phyloP scores from a whole-genome alignment of 2,113 vertebrate genomes.

The Tricholaema leucomelas region DNA sequence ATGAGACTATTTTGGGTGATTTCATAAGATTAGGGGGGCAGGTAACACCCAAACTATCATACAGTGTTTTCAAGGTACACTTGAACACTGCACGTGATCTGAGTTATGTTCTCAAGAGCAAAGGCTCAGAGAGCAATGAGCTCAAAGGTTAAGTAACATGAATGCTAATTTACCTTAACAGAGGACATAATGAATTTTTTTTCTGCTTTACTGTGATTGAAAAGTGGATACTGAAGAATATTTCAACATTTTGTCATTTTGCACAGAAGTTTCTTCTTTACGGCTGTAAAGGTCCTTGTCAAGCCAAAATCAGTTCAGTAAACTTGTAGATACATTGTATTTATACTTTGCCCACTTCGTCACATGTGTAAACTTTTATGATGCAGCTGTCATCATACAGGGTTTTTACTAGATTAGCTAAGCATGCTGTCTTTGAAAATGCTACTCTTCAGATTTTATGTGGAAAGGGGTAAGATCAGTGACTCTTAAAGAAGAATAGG shows the following conservation, averaged over 20 bases:
- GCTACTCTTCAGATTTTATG: neutral
- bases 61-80: neutral
- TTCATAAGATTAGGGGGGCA: too few relatives aligned
- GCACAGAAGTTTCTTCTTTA: neutral
- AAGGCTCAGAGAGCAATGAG: neutral
- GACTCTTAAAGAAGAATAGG: neutral
- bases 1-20: too few relatives aligned
- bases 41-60: too few relatives aligned
- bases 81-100: fast-evolving
- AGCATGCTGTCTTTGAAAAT: neutral
- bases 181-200: neutral
- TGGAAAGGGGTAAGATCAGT: neutral
- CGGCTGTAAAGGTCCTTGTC: neutral
- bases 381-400: neutral
- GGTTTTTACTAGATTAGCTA: neutral
- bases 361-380: neutral
- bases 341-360: neutral
- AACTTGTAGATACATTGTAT: neutral
- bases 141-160: neutral
- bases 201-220: neutral
- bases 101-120: neutral
- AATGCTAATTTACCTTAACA: neutral
- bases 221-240: neutral
- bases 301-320: neutral
- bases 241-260: neutral